These are phyloP conservation scores for Zoanthus sansibaricus DNA, from an alignment of 92 coral and sea anemone species.

Conservation along the genomic window DNA sequence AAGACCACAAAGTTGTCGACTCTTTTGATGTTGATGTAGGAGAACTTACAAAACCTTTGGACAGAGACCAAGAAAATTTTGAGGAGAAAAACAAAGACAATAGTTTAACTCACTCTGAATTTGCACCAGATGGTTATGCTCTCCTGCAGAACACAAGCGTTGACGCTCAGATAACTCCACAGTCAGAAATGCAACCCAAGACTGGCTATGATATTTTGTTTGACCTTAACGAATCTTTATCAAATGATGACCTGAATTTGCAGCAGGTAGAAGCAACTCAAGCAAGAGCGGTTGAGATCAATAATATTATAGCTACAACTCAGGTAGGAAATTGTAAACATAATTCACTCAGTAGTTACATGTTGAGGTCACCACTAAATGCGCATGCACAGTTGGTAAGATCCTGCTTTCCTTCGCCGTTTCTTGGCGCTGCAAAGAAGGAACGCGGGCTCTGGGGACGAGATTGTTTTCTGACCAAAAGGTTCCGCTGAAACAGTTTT, in stretches of 20 bases:
- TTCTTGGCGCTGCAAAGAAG: too few species aligned
- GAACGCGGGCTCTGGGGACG: too few species aligned
- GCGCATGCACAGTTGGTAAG: too few species aligned
- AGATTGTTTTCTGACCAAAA: too few species aligned
- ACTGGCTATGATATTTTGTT: slow-evolving; percentile 31
- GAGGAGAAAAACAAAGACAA: background rate
- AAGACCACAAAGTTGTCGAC: background rate
- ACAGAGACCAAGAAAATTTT: background rate
- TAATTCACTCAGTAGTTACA: too few species aligned
- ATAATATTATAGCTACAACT: background rate
- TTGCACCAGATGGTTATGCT: background rate
- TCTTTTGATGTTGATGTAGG: slow-evolving; percentile 34
- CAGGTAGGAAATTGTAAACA: background rate
- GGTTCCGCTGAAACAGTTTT: too few species aligned
- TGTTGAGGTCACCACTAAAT: too few species aligned
- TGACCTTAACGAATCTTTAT: slow-evolving; percentile 33
- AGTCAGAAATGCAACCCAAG: background rate
- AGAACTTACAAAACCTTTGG: slow-evolving; percentile 40
- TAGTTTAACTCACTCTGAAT: background rate
- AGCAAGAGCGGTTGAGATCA: background rate
- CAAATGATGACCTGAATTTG: slow-evolving; percentile 26
- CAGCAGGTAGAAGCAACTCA: slow-evolving; percentile 2
- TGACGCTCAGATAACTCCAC: background rate
- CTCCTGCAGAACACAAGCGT: background rate
- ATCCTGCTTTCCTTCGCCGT: too few species aligned